A percentile compares a stretch with the other conserved stretches of the same genome.
Evolutionary conservation across 2,113 vertebrate species (phyloP).

Genomic region (Pseudolaguvia tuberculata): DNA sequence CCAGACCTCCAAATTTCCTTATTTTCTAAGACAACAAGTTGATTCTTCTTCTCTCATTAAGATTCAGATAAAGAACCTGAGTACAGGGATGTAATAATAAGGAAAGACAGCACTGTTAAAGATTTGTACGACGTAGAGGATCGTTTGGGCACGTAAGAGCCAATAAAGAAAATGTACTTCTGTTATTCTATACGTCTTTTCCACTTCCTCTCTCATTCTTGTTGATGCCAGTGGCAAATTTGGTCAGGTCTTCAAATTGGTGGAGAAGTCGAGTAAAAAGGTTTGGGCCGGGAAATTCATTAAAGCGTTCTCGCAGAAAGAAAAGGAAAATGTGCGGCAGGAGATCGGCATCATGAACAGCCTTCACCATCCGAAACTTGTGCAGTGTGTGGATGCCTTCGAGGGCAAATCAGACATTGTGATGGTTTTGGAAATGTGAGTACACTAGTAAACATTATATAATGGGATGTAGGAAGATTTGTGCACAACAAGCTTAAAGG

Average conservation of each 20-base stretch:
- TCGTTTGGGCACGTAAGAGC: conserved; percentile 87
- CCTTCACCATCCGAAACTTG: conserved; percentile 94
- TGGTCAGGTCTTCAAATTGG: conserved; percentile 93
- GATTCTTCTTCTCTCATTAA: conserved; percentile 33
- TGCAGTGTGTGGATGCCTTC: conserved; percentile 96
- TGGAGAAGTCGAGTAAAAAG: conserved; percentile 91
- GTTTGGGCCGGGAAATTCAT: conserved; percentile 99
- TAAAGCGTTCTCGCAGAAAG: conserved; percentile 92
- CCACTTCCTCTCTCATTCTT: not conserved
- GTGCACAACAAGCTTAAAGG: not conserved
- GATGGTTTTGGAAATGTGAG: conserved; percentile 98
- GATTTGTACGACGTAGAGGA: conserved; percentile 94
- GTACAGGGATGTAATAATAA: conserved; percentile 82
- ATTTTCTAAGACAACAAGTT: not conserved
- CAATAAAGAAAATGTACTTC: not conserved
- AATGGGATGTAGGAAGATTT: not conserved
- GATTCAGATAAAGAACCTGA: conserved; percentile 79
- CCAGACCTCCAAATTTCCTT: not conserved
- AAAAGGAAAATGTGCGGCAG: conserved; percentile 88
- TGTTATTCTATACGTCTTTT: not conserved
- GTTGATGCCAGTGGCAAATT: conserved; percentile 84
- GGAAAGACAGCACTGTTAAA: conserved; percentile 81
- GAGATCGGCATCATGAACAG: conserved; percentile 98
- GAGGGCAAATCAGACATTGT: conserved; percentile 95
- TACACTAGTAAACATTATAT: conserved; percentile 48